Evolutionary conservation across 64 coral and sea anemone genomes (phyloP), one percentile per base, ranked within the genome.

Genomic region (Stylophora pistillata): DNA sequence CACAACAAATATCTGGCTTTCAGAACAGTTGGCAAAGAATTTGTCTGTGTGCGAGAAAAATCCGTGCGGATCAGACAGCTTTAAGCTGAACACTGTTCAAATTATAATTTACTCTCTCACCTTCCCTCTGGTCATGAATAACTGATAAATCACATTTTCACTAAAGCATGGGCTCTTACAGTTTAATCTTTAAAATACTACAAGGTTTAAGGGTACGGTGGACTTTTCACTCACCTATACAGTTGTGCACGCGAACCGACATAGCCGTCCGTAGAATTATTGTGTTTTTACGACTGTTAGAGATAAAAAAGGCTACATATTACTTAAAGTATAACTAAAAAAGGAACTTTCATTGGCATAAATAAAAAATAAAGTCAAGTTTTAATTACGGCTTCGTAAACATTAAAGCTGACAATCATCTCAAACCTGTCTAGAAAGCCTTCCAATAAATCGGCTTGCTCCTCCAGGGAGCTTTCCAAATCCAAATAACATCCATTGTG

Each of bases 401-500:
- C 85, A 74, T 58, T 55, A 58, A 60, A 59, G 85, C 31, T 87
- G 59, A 74, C 52, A 72, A 27, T 87, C 69, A 87, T 87, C 85
- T 87, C 85, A 74, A 78, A 96, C 95, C 95, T 96, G 65, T 96
- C 95, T 18, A 96, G 85, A 93, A 99, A 99, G 17, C 97, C 97
- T 72, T 99, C 97, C n/a, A 99, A 79, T 61, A 99, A 69, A 65
- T 99, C 97, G 74, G 97, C 93, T 84, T 99, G 97, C 71, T 99
- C 97, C 69, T 99, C 97, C 63, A 99, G 58, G 10, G 93, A 95
- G 72, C 78, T 99, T 41, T 99, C 97, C 13, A 99, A 73, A 72
- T 99, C 97, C 74, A 99, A 91, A 82, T 99, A 99, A 41, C 93
- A 95, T 30, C 97, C 97, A 91, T 95, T 99, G 52, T 99, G 97